These are phyloP conservation scores for Troides oblongomaculatus DNA, from an alignment of 2,888 invertebrate species.

Conservation along the genomic window DNA sequence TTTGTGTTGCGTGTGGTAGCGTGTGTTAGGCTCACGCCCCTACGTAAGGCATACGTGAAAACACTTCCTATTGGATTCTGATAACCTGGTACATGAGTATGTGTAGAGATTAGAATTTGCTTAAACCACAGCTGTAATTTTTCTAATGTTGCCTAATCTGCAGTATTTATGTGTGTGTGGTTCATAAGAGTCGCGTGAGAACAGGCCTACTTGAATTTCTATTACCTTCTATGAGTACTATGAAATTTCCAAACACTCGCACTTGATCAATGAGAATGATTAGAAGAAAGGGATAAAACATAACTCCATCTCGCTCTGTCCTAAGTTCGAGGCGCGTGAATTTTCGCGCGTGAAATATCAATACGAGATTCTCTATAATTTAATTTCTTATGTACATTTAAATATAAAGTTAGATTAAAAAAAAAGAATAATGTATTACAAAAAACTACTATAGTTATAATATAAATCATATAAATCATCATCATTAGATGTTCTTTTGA, in stretches of 20 bases:
- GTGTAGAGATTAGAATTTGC: conserved; percentile 80
- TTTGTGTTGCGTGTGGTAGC: conserved; percentile 66
- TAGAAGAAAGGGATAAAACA: conserved; percentile 21
- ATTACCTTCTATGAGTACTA: no score
- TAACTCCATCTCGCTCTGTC: conserved; percentile 8
- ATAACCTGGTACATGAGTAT: conserved; percentile 73
- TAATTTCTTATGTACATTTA: no score
- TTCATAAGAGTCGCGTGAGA: no score
- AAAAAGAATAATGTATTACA: no score
- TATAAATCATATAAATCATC: no score
- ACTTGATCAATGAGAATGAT: background rate
- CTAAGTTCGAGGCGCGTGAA: background rate
- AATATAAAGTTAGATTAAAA: no score
- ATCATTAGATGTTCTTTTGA: no score
- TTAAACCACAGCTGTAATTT: conserved; percentile 70
- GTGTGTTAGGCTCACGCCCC: conserved; percentile 54
- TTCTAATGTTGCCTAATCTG: conserved; percentile 53
- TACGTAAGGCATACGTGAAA: conserved; percentile 65
- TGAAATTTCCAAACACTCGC: no score
- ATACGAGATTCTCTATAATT: no score
- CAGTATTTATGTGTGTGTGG: background rate
- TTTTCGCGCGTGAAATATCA: background rate
- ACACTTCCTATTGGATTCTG: conserved; percentile 61
- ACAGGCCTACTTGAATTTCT: no score
- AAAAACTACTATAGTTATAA: no score